Evolutionary conservation across 2,113 vertebrate genomes (phyloP).

Genomic region (Carassius auratus): DNA sequence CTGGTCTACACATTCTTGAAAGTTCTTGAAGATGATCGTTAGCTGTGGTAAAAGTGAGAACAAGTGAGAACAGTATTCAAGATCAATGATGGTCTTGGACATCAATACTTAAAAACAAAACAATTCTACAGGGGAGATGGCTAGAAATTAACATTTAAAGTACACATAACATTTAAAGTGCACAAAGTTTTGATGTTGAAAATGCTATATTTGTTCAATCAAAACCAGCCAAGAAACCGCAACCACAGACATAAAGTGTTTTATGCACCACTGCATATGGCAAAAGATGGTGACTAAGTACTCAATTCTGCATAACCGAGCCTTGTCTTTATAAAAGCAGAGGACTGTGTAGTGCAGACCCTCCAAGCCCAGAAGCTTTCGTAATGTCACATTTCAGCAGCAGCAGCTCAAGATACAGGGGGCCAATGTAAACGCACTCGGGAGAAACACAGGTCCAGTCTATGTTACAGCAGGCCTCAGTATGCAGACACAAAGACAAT

Average conservation of each 20-base stretch:
- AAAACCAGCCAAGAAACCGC: background rate
- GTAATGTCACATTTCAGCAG: conserved; percentile 72
- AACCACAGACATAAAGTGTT: background rate
- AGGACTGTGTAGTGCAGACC: conserved; percentile 55
- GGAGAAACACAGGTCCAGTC: conserved; percentile 72
- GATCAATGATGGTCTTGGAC: background rate
- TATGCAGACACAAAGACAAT: conserved; percentile 78
- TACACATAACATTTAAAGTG: background rate
- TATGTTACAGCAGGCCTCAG: conserved; percentile 76
- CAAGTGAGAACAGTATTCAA: background rate
- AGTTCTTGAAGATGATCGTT: conserved; percentile 98
- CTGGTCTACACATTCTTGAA: conserved; percentile 95
- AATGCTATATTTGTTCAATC: background rate
- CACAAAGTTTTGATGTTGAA: background rate
- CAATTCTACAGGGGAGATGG: background rate
- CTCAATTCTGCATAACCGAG: conserved; percentile 20
- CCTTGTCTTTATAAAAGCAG: conserved; percentile 56
- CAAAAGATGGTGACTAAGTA: conserved; percentile 12
- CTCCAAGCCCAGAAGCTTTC: conserved; percentile 57
- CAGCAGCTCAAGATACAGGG: conserved; percentile 66
- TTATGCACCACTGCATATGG: conserved; percentile 16
- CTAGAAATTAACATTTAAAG: background rate
- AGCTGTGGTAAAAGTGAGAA: conserved; percentile 74
- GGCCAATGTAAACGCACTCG: conserved; percentile 75
- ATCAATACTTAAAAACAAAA: background rate